Evolutionary conservation across 1,140 invertebrate species (phyloP).

Genomic region (Zaprionus ghesquierei): DNA sequence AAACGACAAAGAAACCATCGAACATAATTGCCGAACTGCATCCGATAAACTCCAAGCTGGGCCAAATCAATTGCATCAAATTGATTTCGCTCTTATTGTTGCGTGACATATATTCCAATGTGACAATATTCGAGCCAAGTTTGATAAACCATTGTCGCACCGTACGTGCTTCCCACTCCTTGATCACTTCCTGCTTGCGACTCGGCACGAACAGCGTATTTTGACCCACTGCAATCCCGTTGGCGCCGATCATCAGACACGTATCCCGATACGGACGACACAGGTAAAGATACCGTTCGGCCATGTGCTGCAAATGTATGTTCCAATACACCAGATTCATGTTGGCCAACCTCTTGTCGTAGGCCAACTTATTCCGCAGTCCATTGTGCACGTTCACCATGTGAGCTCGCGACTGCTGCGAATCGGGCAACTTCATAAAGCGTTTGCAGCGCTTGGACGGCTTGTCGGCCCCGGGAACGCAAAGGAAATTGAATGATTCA

Average conservation of each 20-base stretch:
- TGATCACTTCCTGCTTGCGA: neutral
- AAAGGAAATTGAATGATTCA: conserved; percentile 27
- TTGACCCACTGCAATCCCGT: conserved; percentile 11
- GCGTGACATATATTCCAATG: neutral
- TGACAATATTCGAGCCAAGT: neutral
- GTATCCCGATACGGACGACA: conserved; percentile 31
- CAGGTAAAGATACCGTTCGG: conserved; percentile 29
- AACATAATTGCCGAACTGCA: too few species aligned
- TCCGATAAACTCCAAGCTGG: too few species aligned
- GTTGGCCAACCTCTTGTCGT: conserved; percentile 8
- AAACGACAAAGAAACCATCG: too few species aligned
- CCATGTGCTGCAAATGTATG: conserved; percentile 28
- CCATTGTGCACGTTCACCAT: conserved; percentile 39
- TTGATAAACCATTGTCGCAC: conserved; percentile 33
- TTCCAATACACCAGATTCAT: conserved; percentile 55
- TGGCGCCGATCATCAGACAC: conserved; percentile 21
- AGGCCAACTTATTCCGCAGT: conserved; percentile 36
- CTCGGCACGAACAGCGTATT: conserved; percentile 10
- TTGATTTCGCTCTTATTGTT: neutral
- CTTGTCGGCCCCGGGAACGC: neutral
- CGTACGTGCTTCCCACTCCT: conserved; percentile 28
- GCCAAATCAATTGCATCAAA: too few species aligned
- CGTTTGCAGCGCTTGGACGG: neutral
- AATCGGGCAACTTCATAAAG: too few species aligned
- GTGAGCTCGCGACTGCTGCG: too few species aligned